Evolutionary conservation across 1,140 invertebrate species (phyloP).

Genomic region (Euura lappo): DNA sequence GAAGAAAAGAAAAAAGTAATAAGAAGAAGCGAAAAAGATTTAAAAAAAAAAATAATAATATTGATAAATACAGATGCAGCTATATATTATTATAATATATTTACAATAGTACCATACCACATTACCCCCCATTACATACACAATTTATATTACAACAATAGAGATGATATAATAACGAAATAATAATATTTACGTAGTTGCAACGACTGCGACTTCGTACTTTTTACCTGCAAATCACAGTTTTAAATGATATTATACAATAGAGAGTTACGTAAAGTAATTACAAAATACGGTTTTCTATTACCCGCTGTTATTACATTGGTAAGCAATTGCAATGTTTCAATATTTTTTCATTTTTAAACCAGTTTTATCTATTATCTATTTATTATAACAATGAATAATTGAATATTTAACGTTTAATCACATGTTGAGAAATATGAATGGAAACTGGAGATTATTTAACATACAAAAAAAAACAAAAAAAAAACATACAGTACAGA

Average conservation of each 20-base stretch:
- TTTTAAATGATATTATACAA: constrained; percentile 46
- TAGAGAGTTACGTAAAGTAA: neutral
- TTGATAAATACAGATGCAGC: constrained; percentile 47
- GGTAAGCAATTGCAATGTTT: constrained; percentile 42
- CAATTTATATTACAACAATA: constrained; percentile 39
- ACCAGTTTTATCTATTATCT: too few species aligned
- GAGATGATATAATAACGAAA: constrained; percentile 35
- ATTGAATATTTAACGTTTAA: too few species aligned
- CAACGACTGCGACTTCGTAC: constrained; percentile 45
- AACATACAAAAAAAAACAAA: neutral
- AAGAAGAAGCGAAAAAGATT: too few species aligned
- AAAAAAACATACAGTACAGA: neutral
- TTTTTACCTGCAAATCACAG: neutral
- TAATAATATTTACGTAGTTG: constrained; percentile 26
- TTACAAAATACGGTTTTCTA: constrained; percentile 35
- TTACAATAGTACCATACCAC: constrained; percentile 40
- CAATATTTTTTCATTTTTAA: constrained; percentile 19
- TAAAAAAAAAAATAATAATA: too few species aligned
- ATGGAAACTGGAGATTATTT: neutral
- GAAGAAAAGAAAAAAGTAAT: too few species aligned
- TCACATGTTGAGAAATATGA: neutral
- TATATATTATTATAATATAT: constrained; percentile 61
- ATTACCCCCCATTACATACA: constrained; percentile 21
- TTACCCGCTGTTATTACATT: constrained; percentile 56
- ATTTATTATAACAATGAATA: too few species aligned